These are phyloP conservation scores for Orius insidiosus DNA, from an alignment of 1,140 invertebrate species.

Conservation along the genomic window DNA sequence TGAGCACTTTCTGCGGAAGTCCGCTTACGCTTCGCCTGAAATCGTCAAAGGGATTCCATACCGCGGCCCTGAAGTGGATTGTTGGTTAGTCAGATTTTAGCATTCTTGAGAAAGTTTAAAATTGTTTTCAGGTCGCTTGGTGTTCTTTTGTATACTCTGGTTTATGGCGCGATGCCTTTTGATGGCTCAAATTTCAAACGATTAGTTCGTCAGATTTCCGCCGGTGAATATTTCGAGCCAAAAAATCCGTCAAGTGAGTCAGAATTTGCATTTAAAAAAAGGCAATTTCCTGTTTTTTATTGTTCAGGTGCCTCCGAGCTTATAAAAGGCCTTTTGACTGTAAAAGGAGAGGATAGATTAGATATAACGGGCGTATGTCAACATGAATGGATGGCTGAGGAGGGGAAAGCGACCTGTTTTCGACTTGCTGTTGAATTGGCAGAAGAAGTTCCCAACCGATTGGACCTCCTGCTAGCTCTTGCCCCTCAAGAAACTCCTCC, in stretches of 20 bases:
- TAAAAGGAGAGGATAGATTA: conserved; percentile 72
- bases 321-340: conserved; percentile 85
- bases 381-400: conserved; percentile 88
- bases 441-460: conserved; percentile 71
- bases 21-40: conserved; percentile 97
- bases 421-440: conserved; percentile 74
- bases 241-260: conserved; percentile 56
- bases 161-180: conserved; percentile 99
- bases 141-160: conserved; percentile 90
- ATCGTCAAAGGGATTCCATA: conserved; percentile 97
- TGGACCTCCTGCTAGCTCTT: conserved; percentile 71
- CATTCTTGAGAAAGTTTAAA: no score
- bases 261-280: conserved; percentile 3
- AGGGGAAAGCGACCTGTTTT: conserved; percentile 59
- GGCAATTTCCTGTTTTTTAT: conserved; percentile 4
- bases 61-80: conserved; percentile 75
- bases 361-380: conserved; percentile 86
- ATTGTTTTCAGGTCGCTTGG: conserved; percentile 92
- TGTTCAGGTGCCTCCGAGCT: conserved; percentile 74
- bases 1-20: conserved; percentile 94
- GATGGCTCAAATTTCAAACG: conserved; percentile 96
- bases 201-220: conserved; percentile 90
- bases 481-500: conserved; percentile 33
- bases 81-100: conserved; percentile 23
- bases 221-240: conserved; percentile 93